Base-by-base conservation (phyloP, 1,140 invertebrate genomes). In the Hycleus phaleratus region DNA sequence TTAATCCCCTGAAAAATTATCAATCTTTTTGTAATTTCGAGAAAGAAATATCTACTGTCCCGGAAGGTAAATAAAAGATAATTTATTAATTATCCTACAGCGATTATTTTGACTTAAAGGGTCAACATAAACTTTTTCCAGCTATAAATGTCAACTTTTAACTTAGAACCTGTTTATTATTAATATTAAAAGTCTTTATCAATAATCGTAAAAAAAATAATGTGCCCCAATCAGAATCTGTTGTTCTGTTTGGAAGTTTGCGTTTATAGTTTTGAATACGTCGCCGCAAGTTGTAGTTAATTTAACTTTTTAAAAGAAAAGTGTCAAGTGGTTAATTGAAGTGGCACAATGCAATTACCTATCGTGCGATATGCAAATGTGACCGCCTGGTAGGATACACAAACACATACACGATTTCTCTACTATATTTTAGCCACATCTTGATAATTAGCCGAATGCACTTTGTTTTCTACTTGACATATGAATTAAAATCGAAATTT, bases 301-400 rank as follows among this genome's bases (percentile, higher is more conserved):
- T 48, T 48, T 32, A n/a, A 2, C 46, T 32, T 6, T 46, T 53
- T 4, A 3, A 32, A 32, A 32, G 32, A 32, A 32, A 32, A 4
- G 32, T 32, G 32, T 32, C 32, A 32, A 32, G 32, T 32, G 32
- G 59, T 60, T 60, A 60, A 60, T 57, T 60, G 59, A 60, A 60
- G 54, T 60, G 59, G 46, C 54, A 42, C 49, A 49, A 54, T 43
- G 48, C 59, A 60, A 60, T 57, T 54, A 60, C 59, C 54, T 49
- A 60, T 60, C 59, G 59, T 7, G 32, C 59, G 54, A 60, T 60
- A 60, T 60, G 59, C 59, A 60, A 60, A 60, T 60, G 59, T 48
- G 53, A 56, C 47, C 59, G 45, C 43, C 49, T 39, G 54, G 53
- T 60, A 60, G 52, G 59, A 60, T 53, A 57, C 59, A 32, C 32